phyloP scores from a whole-genome alignment of 1,140 invertebrate species.

The Epicauta chinensis region DNA sequence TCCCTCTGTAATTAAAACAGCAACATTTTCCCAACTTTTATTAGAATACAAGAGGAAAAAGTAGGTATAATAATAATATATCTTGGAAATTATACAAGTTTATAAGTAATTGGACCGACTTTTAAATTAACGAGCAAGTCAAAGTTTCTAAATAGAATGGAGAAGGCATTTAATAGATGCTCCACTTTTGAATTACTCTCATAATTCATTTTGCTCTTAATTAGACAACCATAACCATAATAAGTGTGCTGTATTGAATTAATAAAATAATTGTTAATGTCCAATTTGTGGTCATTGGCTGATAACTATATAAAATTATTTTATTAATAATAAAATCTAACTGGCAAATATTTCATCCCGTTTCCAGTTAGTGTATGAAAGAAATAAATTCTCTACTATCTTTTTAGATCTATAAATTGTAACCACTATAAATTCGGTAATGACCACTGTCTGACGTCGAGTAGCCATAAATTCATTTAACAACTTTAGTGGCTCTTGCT shows the following conservation, averaged over 20 bases:
- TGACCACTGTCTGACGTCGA: slow-evolving; percentile 36
- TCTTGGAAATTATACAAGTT: background rate
- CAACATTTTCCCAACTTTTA: too few relatives aligned
- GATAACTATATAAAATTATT: too few relatives aligned
- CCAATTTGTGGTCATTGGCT: too few relatives aligned
- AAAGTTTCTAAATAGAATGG: background rate
- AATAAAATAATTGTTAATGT: too few relatives aligned
- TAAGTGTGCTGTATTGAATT: background rate
- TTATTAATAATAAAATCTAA: too few relatives aligned
- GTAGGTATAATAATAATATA: too few relatives aligned
- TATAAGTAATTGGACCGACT: slow-evolving; percentile 5
- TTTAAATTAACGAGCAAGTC: slow-evolving; percentile 4
- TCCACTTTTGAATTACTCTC: slow-evolving; percentile 3
- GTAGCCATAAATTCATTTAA: slow-evolving; percentile 41
- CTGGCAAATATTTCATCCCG: too few relatives aligned
- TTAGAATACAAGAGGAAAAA: too few relatives aligned
- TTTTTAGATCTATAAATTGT: slow-evolving; percentile 21
- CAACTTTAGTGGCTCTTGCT: slow-evolving; percentile 39
- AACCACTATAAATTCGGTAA: slow-evolving; percentile 34
- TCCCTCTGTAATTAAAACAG: too few relatives aligned
- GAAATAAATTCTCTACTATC: background rate
- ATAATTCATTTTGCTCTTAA: background rate
- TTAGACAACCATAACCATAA: background rate
- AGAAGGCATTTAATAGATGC: slow-evolving; percentile 9
- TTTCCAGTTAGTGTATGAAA: too few relatives aligned